Percentiles rank a stretch among this genome's conserved stretches.
Evolutionary conservation across 2,113 vertebrate genomes (phyloP).

Genomic region (Panurus biarmicus): DNA sequence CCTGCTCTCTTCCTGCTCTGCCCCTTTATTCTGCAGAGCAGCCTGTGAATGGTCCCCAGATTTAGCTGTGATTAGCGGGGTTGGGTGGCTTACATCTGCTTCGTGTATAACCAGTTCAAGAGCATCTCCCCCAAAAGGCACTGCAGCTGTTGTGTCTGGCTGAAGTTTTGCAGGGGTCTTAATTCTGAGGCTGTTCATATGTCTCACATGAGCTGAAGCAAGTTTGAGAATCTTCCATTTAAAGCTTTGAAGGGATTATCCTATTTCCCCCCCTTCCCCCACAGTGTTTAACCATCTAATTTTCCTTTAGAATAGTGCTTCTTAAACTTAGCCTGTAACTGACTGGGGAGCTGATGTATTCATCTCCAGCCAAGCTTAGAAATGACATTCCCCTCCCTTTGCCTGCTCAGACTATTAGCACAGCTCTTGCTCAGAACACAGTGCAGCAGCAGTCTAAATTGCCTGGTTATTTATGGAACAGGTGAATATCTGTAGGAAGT

Average conservation of each 20-base stretch:
- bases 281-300: slow-evolving; percentile 30
- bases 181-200: not conserved
- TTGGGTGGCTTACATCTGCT: not conserved
- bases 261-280: not conserved
- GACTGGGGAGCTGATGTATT: slow-evolving; percentile 39
- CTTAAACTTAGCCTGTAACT: slow-evolving; percentile 24
- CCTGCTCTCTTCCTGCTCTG: not conserved
- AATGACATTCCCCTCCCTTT: slow-evolving; percentile 21
- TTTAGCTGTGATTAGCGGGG: not conserved
- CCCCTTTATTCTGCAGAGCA: not conserved
- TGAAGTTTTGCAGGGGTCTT: not conserved
- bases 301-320: slow-evolving; percentile 44
- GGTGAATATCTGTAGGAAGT: not conserved
- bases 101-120: not conserved
- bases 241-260: slow-evolving; percentile 61
- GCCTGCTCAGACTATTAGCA: slow-evolving; percentile 24
- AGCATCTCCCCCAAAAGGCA: not conserved
- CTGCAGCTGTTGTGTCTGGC: not conserved
- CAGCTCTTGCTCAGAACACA: not conserved
- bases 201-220: slow-evolving; percentile 13
- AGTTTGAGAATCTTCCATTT: not conserved
- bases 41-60: not conserved
- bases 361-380: slow-evolving; percentile 45
- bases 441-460: not conserved
- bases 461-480: slow-evolving; percentile 29